Conservation (phyloP, 2,797 vertebrate species). For the Rhinophrynus dorsalis region DNA sequence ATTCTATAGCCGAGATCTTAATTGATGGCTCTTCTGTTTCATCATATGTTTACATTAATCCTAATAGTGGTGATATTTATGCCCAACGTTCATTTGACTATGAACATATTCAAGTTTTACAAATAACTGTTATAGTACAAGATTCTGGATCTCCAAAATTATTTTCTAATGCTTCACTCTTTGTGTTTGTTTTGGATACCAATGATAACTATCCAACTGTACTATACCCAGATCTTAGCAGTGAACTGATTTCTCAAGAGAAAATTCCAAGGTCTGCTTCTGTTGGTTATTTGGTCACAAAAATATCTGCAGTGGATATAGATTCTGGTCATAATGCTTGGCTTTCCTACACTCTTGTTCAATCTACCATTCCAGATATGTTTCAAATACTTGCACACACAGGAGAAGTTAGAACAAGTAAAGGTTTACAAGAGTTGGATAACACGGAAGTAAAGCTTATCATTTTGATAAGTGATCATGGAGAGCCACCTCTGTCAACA, state of each 20-base stretch:
- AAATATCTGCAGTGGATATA: conserved; percentile 38
- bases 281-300: conserved; percentile 26
- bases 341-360: conserved; percentile 21
- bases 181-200: conserved; percentile 27
- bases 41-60: conserved; percentile 38
- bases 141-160: conserved; percentile 36
- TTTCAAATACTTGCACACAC: conserved; percentile 19
- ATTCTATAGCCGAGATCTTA: conserved; percentile 24
- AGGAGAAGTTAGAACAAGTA: conserved; percentile 28
- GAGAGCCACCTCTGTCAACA: conserved; percentile 23
- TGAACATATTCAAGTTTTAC: conserved; percentile 28
- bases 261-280: conserved; percentile 28
- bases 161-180: conserved; percentile 22
- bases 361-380: conserved; percentile 2
- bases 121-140: conserved; percentile 21
- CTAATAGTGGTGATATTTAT: conserved; percentile 28
- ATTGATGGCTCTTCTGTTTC: conserved; percentile 30
- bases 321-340: conserved; percentile 43
- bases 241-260: conserved; percentile 5
- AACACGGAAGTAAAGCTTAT: conserved; percentile 13
- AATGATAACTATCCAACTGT: conserved; percentile 33
- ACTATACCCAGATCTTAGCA: conserved; percentile 5
- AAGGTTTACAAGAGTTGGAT: conserved; percentile 22
- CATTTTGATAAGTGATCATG: conserved; percentile 29
- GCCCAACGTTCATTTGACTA: conserved; percentile 37